Evolutionary conservation across 2,888 invertebrate species (phyloP).

Genomic region (Limnephilus auricula): DNA sequence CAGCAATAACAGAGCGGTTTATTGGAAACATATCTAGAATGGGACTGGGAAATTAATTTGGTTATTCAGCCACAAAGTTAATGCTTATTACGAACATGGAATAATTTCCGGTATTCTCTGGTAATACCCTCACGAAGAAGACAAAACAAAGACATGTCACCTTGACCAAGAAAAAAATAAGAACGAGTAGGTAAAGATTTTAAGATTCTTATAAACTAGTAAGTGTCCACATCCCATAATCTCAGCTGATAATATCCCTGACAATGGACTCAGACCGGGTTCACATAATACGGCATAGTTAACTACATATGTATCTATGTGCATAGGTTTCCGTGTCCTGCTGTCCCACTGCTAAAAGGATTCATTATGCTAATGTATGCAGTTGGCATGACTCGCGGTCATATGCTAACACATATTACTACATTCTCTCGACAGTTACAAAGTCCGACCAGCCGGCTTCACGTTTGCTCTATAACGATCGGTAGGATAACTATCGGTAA

Average conservation of each 20-base stretch:
- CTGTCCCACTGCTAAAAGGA: background rate
- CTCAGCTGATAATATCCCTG: background rate
- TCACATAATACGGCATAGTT: background rate
- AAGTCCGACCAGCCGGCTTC: background rate
- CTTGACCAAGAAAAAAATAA: too few relatives aligned
- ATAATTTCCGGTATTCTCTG: too few relatives aligned
- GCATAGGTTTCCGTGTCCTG: background rate
- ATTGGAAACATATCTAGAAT: too few relatives aligned
- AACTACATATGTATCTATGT: background rate
- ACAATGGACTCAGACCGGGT: background rate
- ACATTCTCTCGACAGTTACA: background rate
- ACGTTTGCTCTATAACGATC: too few relatives aligned
- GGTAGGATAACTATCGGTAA: too few relatives aligned
- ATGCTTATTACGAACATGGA: too few relatives aligned
- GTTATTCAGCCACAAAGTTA: too few relatives aligned
- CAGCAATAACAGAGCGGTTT: too few relatives aligned
- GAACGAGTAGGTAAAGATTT: background rate
- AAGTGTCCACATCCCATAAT: background rate
- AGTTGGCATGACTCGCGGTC: background rate
- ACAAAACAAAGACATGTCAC: too few relatives aligned
- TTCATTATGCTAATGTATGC: background rate
- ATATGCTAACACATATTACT: background rate
- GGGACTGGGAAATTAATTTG: too few relatives aligned
- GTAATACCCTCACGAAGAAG: too few relatives aligned
- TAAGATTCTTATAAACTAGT: background rate